Conservation (phyloP, 2,113 vertebrate genomes). For the Dasypus novemcinctus region DNA sequence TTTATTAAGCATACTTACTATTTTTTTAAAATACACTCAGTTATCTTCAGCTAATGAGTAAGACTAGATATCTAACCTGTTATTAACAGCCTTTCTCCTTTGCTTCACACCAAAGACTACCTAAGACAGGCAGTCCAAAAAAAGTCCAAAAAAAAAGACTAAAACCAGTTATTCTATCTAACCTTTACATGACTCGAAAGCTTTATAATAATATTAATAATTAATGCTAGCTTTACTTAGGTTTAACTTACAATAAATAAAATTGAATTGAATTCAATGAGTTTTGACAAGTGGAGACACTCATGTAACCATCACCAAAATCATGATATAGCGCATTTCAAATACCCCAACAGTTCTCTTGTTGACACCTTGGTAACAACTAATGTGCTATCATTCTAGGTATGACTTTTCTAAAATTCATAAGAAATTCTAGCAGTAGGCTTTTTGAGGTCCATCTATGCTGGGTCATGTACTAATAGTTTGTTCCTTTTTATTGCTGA, state of each 20-base stretch:
- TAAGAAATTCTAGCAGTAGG: not conserved
- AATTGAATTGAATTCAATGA: not conserved
- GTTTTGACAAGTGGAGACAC: not conserved
- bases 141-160: not conserved
- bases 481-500: conserved; percentile 7
- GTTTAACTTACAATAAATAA: conserved; percentile 6
- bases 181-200: not conserved
- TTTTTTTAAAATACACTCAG: conserved; percentile 1
- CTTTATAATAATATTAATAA: not conserved
- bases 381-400: not conserved
- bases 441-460: not conserved
- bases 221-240: not conserved
- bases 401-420: not conserved
- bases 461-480: not conserved
- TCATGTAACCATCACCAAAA: not conserved
- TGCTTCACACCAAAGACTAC: not conserved
- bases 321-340: not conserved
- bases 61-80: not conserved
- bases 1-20: conserved; percentile 35
- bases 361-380: not conserved
- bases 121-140: not conserved
- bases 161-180: conserved; percentile 6
- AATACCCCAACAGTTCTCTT: no score
- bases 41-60: not conserved
- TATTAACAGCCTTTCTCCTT: not conserved